phyloP scores from a whole-genome alignment of 2,797 vertebrate species.

The Neostethus bicornis region DNA sequence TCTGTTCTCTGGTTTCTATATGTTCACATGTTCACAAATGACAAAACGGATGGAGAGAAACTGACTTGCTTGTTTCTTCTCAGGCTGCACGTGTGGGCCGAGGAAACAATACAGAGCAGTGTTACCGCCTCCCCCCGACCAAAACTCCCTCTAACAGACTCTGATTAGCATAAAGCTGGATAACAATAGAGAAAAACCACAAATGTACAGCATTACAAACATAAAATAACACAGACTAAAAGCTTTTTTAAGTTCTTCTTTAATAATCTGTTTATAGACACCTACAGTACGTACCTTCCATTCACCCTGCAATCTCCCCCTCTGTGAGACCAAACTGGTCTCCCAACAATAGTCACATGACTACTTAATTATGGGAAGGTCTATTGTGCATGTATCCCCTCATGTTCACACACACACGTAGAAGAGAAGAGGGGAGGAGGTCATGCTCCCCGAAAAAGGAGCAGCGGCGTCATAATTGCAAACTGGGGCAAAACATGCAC shows the following conservation, averaged over 20 bases:
- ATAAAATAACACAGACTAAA: slow-evolving; percentile 20
- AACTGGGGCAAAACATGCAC: slow-evolving; percentile 45
- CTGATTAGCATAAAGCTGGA: slow-evolving; percentile 66
- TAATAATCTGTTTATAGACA: neutral
- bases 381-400: slow-evolving; percentile 19
- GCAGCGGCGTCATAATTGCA: slow-evolving; percentile 51
- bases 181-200: slow-evolving; percentile 64
- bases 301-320: slow-evolving; percentile 14
- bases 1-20: slow-evolving; percentile 30
- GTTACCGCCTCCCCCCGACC: slow-evolving; percentile 61
- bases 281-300: slow-evolving; percentile 42
- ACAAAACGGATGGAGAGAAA: slow-evolving; percentile 47
- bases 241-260: neutral
- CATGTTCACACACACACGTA: slow-evolving; percentile 15
- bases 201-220: slow-evolving; percentile 15
- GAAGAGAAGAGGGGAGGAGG: slow-evolving; percentile 39
- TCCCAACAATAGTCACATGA: slow-evolving; percentile 52
- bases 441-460: slow-evolving; percentile 39
- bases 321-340: slow-evolving; percentile 19
- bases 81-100: slow-evolving; percentile 66
- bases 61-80: slow-evolving; percentile 60
- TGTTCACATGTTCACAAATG: slow-evolving; percentile 30
- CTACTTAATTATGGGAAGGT: slow-evolving; percentile 47
- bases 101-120: slow-evolving; percentile 72
- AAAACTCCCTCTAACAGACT: slow-evolving; percentile 55